phyloP scores from a whole-genome alignment of 2,888 invertebrate genomes.

The Cyclophora albipunctata region DNA sequence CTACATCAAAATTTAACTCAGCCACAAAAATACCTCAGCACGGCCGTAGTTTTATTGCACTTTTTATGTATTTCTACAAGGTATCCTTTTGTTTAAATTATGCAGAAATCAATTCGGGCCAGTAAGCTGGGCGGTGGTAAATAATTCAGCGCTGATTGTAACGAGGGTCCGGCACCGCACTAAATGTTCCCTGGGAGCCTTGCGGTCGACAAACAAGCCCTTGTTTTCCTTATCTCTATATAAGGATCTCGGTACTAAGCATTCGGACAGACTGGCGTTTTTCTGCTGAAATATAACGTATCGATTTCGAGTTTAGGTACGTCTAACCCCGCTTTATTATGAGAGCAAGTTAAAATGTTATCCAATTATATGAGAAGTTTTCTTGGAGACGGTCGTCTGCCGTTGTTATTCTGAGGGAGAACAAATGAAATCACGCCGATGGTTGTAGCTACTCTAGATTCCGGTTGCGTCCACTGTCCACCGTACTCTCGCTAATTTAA shows the following conservation, averaged over 20 bases:
- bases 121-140: slow-evolving; percentile 57
- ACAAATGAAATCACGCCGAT: slow-evolving; percentile 47
- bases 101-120: slow-evolving; percentile 67
- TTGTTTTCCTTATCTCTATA: slow-evolving; percentile 48
- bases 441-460: slow-evolving; percentile 45
- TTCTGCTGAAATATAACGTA: slow-evolving; percentile 28
- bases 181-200: slow-evolving; percentile 57
- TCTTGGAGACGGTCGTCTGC: slow-evolving; percentile 20
- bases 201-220: slow-evolving; percentile 46
- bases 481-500: slow-evolving; percentile 53
- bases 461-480: slow-evolving; percentile 48
- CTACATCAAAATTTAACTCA: slow-evolving; percentile 22
- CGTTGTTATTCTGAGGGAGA: slow-evolving; percentile 24
- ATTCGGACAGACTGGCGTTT: slow-evolving; percentile 28
- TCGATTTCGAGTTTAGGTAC: slow-evolving; percentile 29
- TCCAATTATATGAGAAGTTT: slow-evolving; percentile 1
- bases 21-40: slow-evolving; percentile 13
- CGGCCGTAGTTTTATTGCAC: slow-evolving; percentile 35
- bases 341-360: slow-evolving; percentile 4
- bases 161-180: slow-evolving; percentile 59
- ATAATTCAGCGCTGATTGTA: slow-evolving; percentile 70
- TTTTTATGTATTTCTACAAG: slow-evolving; percentile 45
- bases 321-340: slow-evolving; percentile 1
- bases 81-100: slow-evolving; percentile 59
- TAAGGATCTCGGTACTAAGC: slow-evolving; percentile 36